These are phyloP conservation scores for Cladorhizidae sp. DNA, from an alignment of 37 sponge, comb jelly and placozoan genomes.

Conservation along the genomic window DNA sequence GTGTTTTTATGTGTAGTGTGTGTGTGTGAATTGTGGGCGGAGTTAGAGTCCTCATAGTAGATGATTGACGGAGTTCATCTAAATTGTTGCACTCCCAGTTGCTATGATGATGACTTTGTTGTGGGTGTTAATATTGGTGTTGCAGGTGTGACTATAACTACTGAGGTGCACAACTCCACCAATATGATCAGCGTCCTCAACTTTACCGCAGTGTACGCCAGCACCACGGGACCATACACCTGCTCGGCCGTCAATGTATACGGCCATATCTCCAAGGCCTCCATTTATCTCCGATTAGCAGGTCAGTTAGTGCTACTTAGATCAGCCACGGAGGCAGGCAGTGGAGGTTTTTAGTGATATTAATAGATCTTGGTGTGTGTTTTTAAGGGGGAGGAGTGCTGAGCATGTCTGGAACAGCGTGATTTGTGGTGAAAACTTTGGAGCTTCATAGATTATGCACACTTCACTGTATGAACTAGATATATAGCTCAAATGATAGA, in stretches of 20 bases:
- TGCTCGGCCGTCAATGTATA: background rate
- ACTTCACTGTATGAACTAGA: no score
- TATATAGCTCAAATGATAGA: no score
- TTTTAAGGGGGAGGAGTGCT: no score
- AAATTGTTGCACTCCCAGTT: no score
- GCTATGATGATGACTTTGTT: no score
- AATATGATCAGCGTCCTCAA: background rate
- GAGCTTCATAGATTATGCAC: no score
- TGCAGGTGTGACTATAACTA: background rate
- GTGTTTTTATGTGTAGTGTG: no score
- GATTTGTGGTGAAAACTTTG: no score
- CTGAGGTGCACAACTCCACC: background rate
- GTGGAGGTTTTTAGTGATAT: background rate
- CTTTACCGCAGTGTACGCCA: background rate
- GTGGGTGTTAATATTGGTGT: background rate
- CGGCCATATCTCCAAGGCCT: background rate
- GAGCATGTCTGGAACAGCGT: no score
- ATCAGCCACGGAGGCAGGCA: background rate
- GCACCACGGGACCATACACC: conserved; percentile 5
- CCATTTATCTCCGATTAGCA: background rate
- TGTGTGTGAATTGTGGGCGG: no score
- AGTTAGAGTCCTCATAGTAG: no score
- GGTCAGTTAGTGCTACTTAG: background rate
- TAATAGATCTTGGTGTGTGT: background rate
- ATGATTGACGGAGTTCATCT: no score